Base-by-base conservation (phyloP, 2,888 invertebrate species). In the Linnaemya vulpina region DNA sequence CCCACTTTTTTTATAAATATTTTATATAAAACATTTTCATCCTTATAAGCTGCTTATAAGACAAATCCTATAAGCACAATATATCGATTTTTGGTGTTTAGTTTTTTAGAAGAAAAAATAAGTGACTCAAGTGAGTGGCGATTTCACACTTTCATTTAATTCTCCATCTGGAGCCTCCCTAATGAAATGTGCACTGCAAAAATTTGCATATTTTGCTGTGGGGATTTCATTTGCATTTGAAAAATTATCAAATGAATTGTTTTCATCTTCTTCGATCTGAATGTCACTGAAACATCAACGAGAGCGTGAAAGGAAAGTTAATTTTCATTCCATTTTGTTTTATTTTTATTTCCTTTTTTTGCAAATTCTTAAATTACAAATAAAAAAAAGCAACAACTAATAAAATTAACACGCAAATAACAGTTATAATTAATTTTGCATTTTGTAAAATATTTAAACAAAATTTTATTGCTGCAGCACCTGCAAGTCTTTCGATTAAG, bases 161-260 rank as follows among this genome's bases (percentile, higher is more conserved):
- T n/a, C n/a, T 7, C 11, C 1, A 13, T 15, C 49, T 1, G 13
- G 67, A 81, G 3, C 10, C n/a, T 4, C 74, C 35, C 8, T 62
- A 62, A 10, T 49, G 9, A 55, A 13, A 20, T 49, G 38, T 35
- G 38, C 46, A 15, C 9, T 30, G 20, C 1, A 65, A 22, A 74
- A 75, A 79, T 79, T 84, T 71, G 60, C 84, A 76, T 76, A 71
- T 49, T 55, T 71, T 46, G n/a, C 62, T 60, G 43, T 2, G 43
- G 20, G 30, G 7, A 43, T 62, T 62, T 20, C 22, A 78, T 78
- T 68, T 83, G 53, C 55, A 74, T 68, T 73, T 77, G 22, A 65
- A 40, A 30, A 70, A 67, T 49, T 78, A 78, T 46, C 68, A 55
- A 83, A 74, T 78, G 53, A 70, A 51, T 70, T 70, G 67, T 60